Evolutionary conservation across 1,140 invertebrate genomes (phyloP).

Genomic region (Temnothorax nylanderi): DNA sequence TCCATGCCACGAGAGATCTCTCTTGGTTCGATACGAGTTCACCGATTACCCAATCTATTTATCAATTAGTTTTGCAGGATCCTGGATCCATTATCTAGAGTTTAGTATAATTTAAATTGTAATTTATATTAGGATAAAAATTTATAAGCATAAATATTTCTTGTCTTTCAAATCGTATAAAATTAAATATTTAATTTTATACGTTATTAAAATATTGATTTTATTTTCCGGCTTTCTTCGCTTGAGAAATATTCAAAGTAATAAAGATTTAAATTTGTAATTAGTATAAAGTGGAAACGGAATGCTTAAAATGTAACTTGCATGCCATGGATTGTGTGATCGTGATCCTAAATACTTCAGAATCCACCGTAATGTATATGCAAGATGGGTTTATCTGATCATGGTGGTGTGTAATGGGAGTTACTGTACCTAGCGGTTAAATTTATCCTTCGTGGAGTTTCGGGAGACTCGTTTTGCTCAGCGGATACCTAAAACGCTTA

Average conservation of each 20-base stretch:
- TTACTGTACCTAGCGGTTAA: constrained; percentile 70
- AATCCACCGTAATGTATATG: constrained; percentile 39
- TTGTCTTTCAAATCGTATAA: background rate
- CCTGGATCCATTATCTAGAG: background rate
- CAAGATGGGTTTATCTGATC: constrained; percentile 49
- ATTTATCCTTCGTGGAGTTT: constrained; percentile 76
- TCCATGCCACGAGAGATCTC: constrained; percentile 55
- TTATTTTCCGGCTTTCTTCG: background rate
- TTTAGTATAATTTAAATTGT: background rate
- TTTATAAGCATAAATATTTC: background rate
- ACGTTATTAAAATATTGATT: background rate
- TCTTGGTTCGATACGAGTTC: constrained; percentile 45
- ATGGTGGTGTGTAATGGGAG: constrained; percentile 60
- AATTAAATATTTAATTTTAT: background rate
- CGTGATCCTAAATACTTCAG: background rate
- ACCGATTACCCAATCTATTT: constrained; percentile 31
- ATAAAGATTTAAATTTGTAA: background rate
- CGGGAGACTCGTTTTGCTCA: constrained; percentile 71
- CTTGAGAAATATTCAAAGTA: background rate
- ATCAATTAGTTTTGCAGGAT: background rate
- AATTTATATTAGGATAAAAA: background rate
- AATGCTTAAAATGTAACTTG: background rate
- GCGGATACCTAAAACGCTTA: constrained; percentile 73
- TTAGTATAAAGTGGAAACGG: background rate
- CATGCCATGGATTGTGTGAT: background rate